phyloP scores from a whole-genome alignment of 1,140 invertebrate species.

The Calycopis cecrops region DNA sequence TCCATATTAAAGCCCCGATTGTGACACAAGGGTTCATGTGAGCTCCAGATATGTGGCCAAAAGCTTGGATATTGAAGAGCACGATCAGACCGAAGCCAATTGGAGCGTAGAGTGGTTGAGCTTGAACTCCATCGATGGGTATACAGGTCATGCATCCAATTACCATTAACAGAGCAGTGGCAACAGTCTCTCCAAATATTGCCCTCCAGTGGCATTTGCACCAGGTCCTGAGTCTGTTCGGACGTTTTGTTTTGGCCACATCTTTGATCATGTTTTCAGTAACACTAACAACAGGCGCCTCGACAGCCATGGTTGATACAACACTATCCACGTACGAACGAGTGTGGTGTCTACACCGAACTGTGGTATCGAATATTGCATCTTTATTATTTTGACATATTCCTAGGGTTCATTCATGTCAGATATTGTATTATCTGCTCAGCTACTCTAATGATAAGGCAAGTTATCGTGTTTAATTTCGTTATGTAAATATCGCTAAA shows the following conservation, averaged over 20 bases:
- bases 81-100: slow-evolving; percentile 55
- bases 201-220: slow-evolving; percentile 31
- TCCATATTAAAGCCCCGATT: slow-evolving; percentile 77
- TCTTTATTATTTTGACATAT: background rate
- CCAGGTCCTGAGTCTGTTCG: slow-evolving; percentile 15
- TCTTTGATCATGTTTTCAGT: slow-evolving; percentile 21
- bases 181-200: slow-evolving; percentile 43
- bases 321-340: background rate
- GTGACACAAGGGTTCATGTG: slow-evolving; percentile 88
- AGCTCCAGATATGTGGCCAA: slow-evolving; percentile 82
- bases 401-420: background rate
- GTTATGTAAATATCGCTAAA: background rate
- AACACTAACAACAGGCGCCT: slow-evolving; percentile 22
- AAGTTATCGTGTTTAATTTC: slow-evolving; percentile 9
- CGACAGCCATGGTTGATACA: slow-evolving; percentile 24
- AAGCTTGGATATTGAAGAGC: slow-evolving; percentile 75
- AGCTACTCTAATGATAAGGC: background rate
- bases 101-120: slow-evolving; percentile 36
- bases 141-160: slow-evolving; percentile 56
- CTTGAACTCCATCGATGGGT: slow-evolving; percentile 34
- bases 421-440: background rate
- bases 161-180: slow-evolving; percentile 43
- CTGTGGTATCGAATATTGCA: background rate
- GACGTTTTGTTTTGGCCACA: slow-evolving; percentile 11
- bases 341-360: background rate